Conservation (phyloP, 2,888 invertebrate genomes). For the Yponomeuta malinellus region DNA sequence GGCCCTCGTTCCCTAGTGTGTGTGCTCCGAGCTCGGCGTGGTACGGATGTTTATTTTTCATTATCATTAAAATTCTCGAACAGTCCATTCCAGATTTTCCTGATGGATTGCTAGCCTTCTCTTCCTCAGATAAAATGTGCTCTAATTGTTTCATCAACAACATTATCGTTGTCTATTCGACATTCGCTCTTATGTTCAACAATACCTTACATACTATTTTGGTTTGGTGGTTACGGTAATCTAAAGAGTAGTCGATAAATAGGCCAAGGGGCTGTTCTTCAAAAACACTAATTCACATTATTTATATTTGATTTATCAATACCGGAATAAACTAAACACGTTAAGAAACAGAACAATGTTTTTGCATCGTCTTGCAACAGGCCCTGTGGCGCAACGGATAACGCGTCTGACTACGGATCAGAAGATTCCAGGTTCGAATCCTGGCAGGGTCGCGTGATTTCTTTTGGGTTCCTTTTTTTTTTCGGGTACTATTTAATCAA, state of each 20-base stretch:
- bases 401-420: conserved; percentile 82
- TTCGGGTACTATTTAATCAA: no score
- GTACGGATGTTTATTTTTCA: conserved; percentile 22
- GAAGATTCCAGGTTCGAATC: conserved; percentile 81
- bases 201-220: no score
- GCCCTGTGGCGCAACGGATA: conserved; percentile 65
- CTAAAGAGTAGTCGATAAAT: no score
- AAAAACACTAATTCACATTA: not conserved
- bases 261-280: no score
- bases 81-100: not conserved
- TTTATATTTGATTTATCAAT: not conserved
- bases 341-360: conserved; percentile 12
- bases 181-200: no score
- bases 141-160: not conserved
- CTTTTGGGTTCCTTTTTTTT: conserved; percentile 14
- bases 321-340: not conserved
- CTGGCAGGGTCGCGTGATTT: conserved; percentile 74
- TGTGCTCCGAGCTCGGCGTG: conserved; percentile 12
- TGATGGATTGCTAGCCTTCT: not conserved
- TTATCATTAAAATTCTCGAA: conserved; percentile 24
- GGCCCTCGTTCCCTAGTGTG: conserved; percentile 19
- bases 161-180: no score
- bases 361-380: conserved; percentile 20
- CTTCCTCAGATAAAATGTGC: not conserved
- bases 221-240: no score